phyloP scores from a whole-genome alignment of 23 tunicate species.

The Halocynthia roretzi region DNA sequence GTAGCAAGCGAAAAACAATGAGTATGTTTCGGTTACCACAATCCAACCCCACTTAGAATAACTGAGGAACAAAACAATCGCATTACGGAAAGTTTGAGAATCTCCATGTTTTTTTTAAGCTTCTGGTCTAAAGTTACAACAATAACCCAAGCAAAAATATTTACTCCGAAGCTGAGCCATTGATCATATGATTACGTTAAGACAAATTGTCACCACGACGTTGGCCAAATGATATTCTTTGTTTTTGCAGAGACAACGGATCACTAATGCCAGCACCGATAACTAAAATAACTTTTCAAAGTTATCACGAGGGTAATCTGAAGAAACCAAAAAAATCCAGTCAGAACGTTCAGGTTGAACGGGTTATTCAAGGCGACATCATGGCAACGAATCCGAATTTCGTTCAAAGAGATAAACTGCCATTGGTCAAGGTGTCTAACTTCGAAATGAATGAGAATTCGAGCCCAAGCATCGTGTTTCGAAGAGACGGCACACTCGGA shows the following conservation, averaged over 20 bases:
- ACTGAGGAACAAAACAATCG: too few species aligned
- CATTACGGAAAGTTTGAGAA: too few species aligned
- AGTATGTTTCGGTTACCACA: too few species aligned
- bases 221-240: neutral
- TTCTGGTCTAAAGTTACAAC: neutral
- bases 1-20: too few species aligned
- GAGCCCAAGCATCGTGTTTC: conserved; percentile 3
- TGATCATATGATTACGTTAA: too few species aligned
- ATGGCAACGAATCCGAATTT: conserved; percentile 10
- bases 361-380: conserved; percentile 10
- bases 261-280: conserved; percentile 27
- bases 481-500: conserved; percentile 18
- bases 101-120: neutral
- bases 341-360: conserved; percentile 13
- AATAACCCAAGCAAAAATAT: too few species aligned
- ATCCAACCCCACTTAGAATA: too few species aligned
- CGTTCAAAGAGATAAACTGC: neutral
- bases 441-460: conserved; percentile 23
- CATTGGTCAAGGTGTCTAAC: conserved; percentile 14
- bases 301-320: conserved; percentile 11
- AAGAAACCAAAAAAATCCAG: conserved; percentile 13
- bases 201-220: too few species aligned
- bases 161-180: too few species aligned
- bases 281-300: conserved; percentile 27
- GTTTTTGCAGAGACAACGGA: conserved; percentile 12